Evolutionary conservation across 2,113 vertebrate species (phyloP).

Genomic region (Sinocyclocheilus rhinocerous): DNA sequence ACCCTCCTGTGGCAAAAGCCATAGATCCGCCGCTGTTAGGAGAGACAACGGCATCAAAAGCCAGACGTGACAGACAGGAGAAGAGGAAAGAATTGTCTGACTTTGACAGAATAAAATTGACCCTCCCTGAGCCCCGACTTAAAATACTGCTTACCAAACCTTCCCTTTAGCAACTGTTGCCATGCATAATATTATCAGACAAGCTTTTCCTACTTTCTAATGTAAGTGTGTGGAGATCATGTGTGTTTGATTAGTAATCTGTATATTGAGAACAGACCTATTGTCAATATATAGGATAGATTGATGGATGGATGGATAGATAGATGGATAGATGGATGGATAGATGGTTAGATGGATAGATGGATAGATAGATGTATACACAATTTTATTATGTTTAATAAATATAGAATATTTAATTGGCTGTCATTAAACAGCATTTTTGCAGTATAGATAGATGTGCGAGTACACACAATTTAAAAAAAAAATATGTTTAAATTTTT

Average conservation of each 20-base stretch:
- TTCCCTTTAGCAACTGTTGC: slow-evolving; percentile 1
- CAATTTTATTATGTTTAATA: neutral
- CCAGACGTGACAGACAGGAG: slow-evolving; percentile 19
- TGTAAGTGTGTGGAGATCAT: neutral
- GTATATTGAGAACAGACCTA: neutral
- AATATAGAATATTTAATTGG: neutral
- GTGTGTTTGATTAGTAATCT: neutral
- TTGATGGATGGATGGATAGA: no score
- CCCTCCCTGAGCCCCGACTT: neutral
- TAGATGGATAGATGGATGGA: no score
- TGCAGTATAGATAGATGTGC: no score
- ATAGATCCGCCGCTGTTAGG: slow-evolving; percentile 39
- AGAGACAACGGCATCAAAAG: slow-evolving; percentile 28
- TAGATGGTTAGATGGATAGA: no score
- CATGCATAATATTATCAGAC: neutral
- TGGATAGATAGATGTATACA: neutral
- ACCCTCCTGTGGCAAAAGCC: slow-evolving; percentile 27
- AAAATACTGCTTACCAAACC: neutral
- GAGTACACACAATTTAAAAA: no score
- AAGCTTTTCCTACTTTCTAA: neutral
- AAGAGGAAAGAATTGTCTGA: neutral
- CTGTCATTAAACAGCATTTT: neutral
- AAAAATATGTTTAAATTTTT: no score
- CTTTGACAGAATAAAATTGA: neutral
- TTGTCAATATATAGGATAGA: neutral